Evolutionary conservation across 2,113 vertebrate genomes (phyloP).

Genomic region (Trachemys scripta): DNA sequence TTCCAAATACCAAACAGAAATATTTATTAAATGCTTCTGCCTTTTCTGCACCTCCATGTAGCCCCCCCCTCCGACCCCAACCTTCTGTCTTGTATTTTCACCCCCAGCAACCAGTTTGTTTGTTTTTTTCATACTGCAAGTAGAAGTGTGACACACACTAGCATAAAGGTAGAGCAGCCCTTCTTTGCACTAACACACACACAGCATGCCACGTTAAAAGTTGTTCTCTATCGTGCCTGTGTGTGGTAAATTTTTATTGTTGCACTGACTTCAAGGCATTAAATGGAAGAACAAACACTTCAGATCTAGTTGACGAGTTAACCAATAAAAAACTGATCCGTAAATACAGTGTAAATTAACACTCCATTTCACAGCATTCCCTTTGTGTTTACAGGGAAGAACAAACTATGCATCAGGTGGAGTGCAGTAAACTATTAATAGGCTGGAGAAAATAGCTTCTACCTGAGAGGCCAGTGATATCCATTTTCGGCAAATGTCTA

Average conservation of each 20-base stretch:
- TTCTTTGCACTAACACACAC: background rate
- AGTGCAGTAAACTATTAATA: background rate
- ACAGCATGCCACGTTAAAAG: background rate
- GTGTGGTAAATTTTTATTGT: background rate
- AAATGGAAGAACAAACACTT: background rate
- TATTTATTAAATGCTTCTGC: background rate
- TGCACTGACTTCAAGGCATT: background rate
- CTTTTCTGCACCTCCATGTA: background rate
- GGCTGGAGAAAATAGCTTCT: conserved; percentile 89
- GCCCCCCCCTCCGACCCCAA: too few relatives aligned
- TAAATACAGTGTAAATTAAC: background rate
- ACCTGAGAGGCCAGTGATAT: conserved; percentile 96
- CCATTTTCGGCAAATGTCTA: conserved; percentile 95
- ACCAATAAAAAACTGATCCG: background rate
- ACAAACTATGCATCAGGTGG: background rate
- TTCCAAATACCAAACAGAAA: background rate
- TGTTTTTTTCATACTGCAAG: fast-evolving
- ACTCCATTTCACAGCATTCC: conserved; percentile 47
- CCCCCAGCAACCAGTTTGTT: background rate
- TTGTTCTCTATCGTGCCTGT: background rate
- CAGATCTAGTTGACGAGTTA: background rate
- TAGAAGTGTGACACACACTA: background rate
- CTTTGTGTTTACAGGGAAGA: background rate
- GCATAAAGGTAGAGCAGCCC: background rate
- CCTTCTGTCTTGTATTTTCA: background rate